Percentiles rank a stretch among this genome's conserved stretches.
Conservation (phyloP, 2,113 vertebrate genomes). For the Pseudonaja textilis region DNA sequence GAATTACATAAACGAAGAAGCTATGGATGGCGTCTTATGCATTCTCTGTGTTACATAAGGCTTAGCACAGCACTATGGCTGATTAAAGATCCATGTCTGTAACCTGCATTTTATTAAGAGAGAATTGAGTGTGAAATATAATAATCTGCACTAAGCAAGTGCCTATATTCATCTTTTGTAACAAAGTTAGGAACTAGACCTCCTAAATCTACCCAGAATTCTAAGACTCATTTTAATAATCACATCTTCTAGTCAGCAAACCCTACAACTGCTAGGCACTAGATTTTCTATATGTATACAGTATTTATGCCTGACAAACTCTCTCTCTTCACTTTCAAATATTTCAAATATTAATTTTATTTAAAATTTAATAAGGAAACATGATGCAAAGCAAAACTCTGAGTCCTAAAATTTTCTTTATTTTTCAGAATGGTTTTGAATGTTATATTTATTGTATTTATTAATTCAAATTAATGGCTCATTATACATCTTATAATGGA, state of each 20-base stretch:
- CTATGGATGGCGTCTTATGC: background rate
- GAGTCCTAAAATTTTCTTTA: background rate
- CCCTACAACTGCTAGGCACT: background rate
- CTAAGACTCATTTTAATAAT: background rate
- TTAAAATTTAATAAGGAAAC: background rate
- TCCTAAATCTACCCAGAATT: background rate
- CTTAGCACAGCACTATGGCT: background rate
- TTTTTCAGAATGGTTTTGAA: background rate
- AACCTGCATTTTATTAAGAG: background rate
- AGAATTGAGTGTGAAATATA: background rate
- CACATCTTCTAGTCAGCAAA: background rate
- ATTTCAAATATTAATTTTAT: background rate
- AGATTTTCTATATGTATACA: background rate
- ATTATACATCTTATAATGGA: background rate
- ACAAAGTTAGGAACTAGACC: background rate
- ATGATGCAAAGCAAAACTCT: background rate
- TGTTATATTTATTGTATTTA: background rate
- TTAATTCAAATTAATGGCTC: background rate
- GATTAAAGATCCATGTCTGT: background rate
- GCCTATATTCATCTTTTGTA: background rate
- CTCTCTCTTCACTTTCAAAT: background rate
- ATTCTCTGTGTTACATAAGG: background rate
- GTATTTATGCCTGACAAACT: background rate
- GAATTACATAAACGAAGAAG: background rate
- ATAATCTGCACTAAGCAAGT: background rate